Percentiles rank a stretch among this genome's conserved stretches.
Evolutionary conservation across 35 echinoderm and acorn worm genomes (phyloP).

Genomic region (Amphiura filiformis): DNA sequence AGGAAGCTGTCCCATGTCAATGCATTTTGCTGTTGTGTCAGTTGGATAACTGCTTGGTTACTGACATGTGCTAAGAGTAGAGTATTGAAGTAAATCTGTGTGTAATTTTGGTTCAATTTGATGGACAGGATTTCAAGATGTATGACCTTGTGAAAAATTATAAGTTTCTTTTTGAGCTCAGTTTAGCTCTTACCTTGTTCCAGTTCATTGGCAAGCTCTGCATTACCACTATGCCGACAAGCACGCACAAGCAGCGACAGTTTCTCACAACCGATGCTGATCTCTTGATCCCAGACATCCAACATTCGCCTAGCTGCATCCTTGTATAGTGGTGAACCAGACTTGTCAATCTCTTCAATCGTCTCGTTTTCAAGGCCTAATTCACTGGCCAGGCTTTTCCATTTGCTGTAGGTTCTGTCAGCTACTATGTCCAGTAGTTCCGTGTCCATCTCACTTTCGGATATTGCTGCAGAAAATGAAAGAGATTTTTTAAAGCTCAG

Average conservation of each 20-base stretch:
- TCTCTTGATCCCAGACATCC: neutral
- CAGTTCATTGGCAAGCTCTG: conserved; percentile 6
- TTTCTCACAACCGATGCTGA: conserved; percentile 11
- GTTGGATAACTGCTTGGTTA: no score
- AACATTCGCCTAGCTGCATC: neutral
- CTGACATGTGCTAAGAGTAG: no score
- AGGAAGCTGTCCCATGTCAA: no score
- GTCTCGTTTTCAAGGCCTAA: neutral
- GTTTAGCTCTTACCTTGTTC: conserved; percentile 19
- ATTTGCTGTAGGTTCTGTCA: neutral
- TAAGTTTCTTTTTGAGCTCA: no score
- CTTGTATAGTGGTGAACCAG: neutral
- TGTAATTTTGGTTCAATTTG: no score
- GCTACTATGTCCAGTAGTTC: neutral
- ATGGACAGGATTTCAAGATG: no score
- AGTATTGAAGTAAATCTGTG: no score
- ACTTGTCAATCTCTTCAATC: neutral
- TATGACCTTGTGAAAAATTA: no score
- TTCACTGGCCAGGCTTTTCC: neutral
- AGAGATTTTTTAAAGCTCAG: no score
- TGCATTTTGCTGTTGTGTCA: no score
- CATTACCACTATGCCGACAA: neutral
- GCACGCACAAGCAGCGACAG: neutral
- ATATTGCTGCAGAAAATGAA: neutral
- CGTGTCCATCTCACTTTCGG: neutral